phyloP scores from a whole-genome alignment of 2,797 vertebrate genomes.

The Morelia viridis region DNA sequence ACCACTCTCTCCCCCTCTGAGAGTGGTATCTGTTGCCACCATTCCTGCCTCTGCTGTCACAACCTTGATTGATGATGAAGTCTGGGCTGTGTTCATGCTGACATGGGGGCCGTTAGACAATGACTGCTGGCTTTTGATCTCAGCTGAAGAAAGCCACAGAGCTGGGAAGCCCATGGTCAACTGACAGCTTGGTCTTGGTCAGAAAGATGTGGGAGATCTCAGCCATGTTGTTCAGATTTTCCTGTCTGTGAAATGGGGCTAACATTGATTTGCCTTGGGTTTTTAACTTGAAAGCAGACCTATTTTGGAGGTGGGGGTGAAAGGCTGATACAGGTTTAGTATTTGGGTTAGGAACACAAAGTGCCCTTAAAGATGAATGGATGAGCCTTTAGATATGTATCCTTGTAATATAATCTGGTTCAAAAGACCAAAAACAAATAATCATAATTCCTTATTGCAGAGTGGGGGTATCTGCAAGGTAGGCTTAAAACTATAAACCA shows the following conservation, averaged over 20 bases:
- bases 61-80: background rate
- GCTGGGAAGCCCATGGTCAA: background rate
- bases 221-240: background rate
- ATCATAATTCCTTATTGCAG: background rate
- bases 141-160: background rate
- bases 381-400: background rate
- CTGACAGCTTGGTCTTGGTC: background rate
- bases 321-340: background rate
- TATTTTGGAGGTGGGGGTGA: background rate
- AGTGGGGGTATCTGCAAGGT: background rate
- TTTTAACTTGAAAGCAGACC: background rate
- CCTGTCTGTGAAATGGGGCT: background rate
- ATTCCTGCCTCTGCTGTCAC: background rate
- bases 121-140: background rate
- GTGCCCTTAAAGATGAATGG: background rate
- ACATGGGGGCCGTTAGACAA: background rate
- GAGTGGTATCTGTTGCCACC: background rate
- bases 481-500: background rate
- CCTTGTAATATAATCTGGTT: background rate
- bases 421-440: background rate
- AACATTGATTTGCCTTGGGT: background rate
- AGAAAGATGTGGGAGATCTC: background rate
- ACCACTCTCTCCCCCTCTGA: background rate
- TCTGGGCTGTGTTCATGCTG: background rate
- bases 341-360: background rate